Evolutionary conservation across 1,140 invertebrate species (phyloP), one percentile per base, ranked within the genome.

Genomic region (Holotrichia oblita): DNA sequence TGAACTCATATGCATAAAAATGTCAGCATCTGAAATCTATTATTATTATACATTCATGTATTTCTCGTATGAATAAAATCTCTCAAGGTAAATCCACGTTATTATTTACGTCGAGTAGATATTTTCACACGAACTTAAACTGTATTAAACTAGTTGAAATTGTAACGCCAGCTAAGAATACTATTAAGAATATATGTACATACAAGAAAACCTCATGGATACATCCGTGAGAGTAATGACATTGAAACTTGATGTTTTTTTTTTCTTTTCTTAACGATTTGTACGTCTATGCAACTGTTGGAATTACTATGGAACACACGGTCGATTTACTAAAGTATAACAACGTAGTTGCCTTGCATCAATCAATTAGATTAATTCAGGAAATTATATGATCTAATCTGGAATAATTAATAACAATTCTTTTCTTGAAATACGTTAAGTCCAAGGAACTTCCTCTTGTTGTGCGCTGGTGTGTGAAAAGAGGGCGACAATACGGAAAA

Each of bases 151-250:
- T 55, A 55, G 48, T n/a, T 55, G 6, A 55, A 55, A 55, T 55
- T 55, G 14, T 55, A 55, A n/a, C 14, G 48, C 17, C 14, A 14
- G 3, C 12, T 20, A n/a, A 55, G 48, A 17, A 55, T 55, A 55
- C 48, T 55, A 17, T n/a, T n/a, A n/a, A n/a, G 14, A 14, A 34
- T 4, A 34, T 4, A 4, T 4, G 4, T 34, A 2, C 4, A 34
- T 34, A 34, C 27, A 4, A 55, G n/a, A 55, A 17, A 55, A 55
- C 17, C 17, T 55, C 48, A 55, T 17, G n/a, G 48, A 55, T 55
- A 55, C 48, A 55, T 55, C 48, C 48, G 48, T 55, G 48, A 55
- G 48, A 55, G 48, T 55, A 55, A 55, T 55, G 48, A 55, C 48
- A 55, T 55, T 55, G 48, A 55, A n/a, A 17, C n/a, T 4, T 34